A percentile compares a stretch with the other conserved stretches of the same genome.
Conservation (phyloP, 2,113 vertebrate genomes). For the Hyaena hyaena region DNA sequence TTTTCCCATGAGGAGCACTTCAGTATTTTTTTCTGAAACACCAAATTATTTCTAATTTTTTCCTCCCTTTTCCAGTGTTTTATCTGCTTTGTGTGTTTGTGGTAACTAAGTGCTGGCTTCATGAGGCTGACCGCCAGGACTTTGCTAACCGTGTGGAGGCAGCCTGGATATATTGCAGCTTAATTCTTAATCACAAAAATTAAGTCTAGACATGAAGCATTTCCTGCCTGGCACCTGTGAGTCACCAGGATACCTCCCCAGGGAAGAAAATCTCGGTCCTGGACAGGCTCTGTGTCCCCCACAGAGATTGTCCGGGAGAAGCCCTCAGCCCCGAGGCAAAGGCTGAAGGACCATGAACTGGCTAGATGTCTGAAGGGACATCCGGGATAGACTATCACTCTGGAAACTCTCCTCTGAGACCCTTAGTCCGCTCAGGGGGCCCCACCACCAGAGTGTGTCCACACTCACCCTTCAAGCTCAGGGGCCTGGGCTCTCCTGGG, state of each 20-base stretch:
- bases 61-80: background rate
- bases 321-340: background rate
- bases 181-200: background rate
- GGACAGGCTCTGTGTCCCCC: background rate
- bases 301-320: background rate
- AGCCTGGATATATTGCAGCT: background rate
- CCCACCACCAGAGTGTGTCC: background rate
- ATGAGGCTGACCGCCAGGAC: background rate
- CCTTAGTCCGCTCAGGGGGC: background rate
- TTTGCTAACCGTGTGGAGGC: background rate
- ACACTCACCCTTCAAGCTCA: background rate
- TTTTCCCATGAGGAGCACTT: background rate
- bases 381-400: background rate
- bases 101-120: background rate
- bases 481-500: fast-evolving
- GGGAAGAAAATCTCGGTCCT: background rate
- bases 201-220: background rate
- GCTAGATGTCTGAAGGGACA: background rate
- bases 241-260: background rate
- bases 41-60: background rate
- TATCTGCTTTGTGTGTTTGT: background rate
- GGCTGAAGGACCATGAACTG: background rate
- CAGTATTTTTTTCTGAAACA: background rate
- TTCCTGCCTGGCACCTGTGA: background rate
- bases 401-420: background rate